These are phyloP conservation scores for Penaeus chinensis DNA, from an alignment of 1,140 invertebrate species.

Conservation along the genomic window DNA sequence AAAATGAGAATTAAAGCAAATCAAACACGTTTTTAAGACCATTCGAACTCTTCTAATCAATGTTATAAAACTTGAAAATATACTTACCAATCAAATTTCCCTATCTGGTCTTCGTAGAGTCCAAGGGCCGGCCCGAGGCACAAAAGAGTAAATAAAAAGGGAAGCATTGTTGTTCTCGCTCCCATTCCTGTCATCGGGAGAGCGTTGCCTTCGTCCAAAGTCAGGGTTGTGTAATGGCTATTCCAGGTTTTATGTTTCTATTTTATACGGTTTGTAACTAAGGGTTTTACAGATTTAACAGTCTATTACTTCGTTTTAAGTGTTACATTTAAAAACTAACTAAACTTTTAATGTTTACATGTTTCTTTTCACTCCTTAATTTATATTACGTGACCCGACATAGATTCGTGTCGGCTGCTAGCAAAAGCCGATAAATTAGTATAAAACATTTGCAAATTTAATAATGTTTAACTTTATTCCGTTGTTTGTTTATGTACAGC, in stretches of 20 bases:
- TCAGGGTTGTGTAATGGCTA: not conserved
- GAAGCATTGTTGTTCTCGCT: not conserved
- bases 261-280: not conserved
- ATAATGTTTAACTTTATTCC: no score
- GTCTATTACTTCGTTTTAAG: not conserved
- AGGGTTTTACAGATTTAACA: not conserved
- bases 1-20: no score
- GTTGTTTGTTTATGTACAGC: no score
- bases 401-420: no score
- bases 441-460: no score
- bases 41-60: not conserved
- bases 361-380: no score
- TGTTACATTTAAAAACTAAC: not conserved
- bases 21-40: not conserved
- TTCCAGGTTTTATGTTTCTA: not conserved
- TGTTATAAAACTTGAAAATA: not conserved
- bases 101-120: slow-evolving; percentile 52
- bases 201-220: not conserved
- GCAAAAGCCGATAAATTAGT: no score
- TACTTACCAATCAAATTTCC: slow-evolving; percentile 55
- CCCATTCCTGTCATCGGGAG: slow-evolving; percentile 22
- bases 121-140: not conserved
- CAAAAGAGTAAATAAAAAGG: not conserved
- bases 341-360: not conserved
- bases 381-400: no score